A percentile compares a stretch with the other conserved stretches of the same genome.
Conservation (phyloP, 2,888 invertebrate species). For the Brassicogethes aeneus region DNA sequence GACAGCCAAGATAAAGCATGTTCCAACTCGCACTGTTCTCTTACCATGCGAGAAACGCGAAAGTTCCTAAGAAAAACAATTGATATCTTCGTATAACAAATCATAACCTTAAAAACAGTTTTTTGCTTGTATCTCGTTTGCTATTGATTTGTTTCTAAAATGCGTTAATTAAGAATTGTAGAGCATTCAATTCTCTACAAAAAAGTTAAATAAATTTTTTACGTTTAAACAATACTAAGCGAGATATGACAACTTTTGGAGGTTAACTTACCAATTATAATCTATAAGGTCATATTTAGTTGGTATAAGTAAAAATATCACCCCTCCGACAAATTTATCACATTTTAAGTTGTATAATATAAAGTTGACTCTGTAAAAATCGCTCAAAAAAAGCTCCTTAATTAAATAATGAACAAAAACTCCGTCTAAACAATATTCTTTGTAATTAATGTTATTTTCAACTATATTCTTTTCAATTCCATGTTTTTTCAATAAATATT, state of each 20-base stretch:
- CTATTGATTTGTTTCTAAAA: too few species aligned
- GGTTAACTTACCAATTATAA: constrained; percentile 55
- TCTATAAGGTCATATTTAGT: constrained; percentile 58
- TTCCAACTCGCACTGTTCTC: constrained; percentile 68
- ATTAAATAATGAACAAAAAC: constrained; percentile 31
- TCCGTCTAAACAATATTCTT: too few species aligned
- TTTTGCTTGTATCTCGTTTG: too few species aligned
- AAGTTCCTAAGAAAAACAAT: constrained; percentile 41
- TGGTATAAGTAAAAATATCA: constrained; percentile 36
- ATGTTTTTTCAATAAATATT: background rate
- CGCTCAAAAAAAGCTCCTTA: constrained; percentile 27
- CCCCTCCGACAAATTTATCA: too few species aligned
- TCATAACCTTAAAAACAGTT: too few species aligned
- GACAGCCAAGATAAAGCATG: constrained; percentile 90
- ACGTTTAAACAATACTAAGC: too few species aligned
- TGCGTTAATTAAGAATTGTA: too few species aligned
- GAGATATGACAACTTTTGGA: constrained; percentile 2
- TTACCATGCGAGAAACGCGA: constrained; percentile 41
- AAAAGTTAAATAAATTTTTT: constrained; percentile 1
- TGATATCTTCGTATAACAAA: constrained; percentile 2
- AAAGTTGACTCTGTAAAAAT: constrained; percentile 23
- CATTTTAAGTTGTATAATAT: constrained; percentile 3
- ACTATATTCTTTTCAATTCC: background rate
- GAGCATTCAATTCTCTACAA: too few species aligned
- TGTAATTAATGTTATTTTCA: too few species aligned